Evolutionary conservation across 2,797 vertebrate genomes (phyloP).

Genomic region (Tokudaia tokunoshimensis): DNA sequence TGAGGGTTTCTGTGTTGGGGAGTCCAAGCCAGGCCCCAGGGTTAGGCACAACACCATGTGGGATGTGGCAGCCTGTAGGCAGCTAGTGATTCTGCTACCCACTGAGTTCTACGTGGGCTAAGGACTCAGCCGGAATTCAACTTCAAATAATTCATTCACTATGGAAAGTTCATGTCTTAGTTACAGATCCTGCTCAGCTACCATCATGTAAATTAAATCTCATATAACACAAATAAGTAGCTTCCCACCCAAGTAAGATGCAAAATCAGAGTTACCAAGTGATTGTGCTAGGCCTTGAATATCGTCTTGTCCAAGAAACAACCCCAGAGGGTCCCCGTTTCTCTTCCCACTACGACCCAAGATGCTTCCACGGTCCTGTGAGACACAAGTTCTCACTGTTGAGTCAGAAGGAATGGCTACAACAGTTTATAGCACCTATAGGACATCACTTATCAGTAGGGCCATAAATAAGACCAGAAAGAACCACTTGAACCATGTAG

Average conservation of each 20-base stretch:
- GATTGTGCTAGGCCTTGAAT: accelerated
- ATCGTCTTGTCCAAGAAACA: accelerated
- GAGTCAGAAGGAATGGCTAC: neutral
- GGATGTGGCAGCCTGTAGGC: slow-evolving; percentile 68
- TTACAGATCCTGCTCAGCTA: neutral
- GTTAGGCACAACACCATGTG: slow-evolving; percentile 92
- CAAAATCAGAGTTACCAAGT: neutral
- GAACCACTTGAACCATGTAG: neutral
- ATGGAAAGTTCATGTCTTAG: neutral
- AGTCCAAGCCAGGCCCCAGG: slow-evolving; percentile 83
- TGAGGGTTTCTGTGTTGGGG: slow-evolving; percentile 83
- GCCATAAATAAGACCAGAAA: neutral
- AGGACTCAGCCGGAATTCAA: neutral
- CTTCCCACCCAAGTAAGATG: neutral
- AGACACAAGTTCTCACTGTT: neutral
- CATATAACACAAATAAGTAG: neutral
- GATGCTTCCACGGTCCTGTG: neutral
- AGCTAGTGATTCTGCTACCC: slow-evolving; percentile 14
- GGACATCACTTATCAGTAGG: neutral
- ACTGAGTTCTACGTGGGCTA: neutral
- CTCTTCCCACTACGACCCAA: neutral
- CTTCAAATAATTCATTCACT: neutral
- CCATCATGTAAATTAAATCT: neutral
- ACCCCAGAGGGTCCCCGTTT: neutral
- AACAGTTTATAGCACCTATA: neutral